Conservation (phyloP, 92 coral and sea anemone genomes). For the Micromussa lordhowensis region DNA sequence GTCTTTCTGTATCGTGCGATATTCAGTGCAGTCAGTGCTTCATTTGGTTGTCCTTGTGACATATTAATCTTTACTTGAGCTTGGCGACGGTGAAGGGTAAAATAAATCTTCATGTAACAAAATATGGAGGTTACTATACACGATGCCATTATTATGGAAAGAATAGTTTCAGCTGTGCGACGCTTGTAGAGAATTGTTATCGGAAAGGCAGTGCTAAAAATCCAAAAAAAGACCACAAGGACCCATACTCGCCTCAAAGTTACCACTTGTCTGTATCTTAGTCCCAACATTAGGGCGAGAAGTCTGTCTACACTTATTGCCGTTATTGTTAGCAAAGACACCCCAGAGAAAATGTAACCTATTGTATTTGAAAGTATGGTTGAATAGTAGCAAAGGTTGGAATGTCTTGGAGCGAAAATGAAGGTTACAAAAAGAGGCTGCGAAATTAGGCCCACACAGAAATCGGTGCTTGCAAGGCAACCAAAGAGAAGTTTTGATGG, state of each 20-base stretch:
- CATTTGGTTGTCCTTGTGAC: not conserved
- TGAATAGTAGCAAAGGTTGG: not conserved
- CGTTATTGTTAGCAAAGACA: not conserved
- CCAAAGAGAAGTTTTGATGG: not conserved
- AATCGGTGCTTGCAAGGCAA: not conserved
- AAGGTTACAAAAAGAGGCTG: not conserved
- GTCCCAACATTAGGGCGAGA: not conserved
- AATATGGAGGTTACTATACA: not conserved
- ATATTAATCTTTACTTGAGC: not conserved
- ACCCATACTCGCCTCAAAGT: not conserved
- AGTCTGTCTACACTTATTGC: not conserved
- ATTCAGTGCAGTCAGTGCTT: not conserved
- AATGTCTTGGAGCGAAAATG: not conserved
- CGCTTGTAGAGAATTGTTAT: not conserved
- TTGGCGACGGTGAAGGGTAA: not conserved
- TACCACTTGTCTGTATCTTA: not conserved
- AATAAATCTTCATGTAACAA: not conserved
- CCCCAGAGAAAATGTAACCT: not conserved
- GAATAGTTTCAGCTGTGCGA: not conserved
- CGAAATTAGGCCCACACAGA: not conserved
- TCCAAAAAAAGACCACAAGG: not conserved
- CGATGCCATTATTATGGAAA: not conserved
- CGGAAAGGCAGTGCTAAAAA: not conserved
- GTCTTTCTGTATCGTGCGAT: conserved; percentile 13
- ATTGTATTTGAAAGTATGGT: not conserved